Evolutionary conservation across 2,113 vertebrate species (phyloP), one percentile per base, ranked within the genome.

Genomic region (Aptenodytes patagonicus): DNA sequence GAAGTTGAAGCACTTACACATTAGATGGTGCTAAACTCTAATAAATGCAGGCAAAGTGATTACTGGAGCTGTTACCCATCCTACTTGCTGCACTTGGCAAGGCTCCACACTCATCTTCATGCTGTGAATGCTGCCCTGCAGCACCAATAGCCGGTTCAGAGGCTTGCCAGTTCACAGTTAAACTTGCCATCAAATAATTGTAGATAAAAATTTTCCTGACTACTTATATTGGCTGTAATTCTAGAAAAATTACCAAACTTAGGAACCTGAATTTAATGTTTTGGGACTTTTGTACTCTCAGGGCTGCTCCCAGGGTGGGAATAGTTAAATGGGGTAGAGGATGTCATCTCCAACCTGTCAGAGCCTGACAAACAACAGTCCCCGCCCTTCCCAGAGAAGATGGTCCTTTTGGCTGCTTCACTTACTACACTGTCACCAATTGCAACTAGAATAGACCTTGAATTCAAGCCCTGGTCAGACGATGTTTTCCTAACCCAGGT

Each of bases 1-100:
- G 96, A 96, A 94, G 7, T 47, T 88, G 75, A 94, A 79, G 91
- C 73, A 51, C 18, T 90, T 66, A 22, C 75, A 83, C 97, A 62
- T 96, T 96, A 97, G 97, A 84, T 97, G 96, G 96, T 95, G 97
- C 96, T 95, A 93, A 95, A 97, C 87, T 60, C 95, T 82, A 88
- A 91, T 83, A 96, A 95, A 97, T 95, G 60, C 9, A 1, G 32
- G 51, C 49, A 21, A 66, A 90, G 58, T 4, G 38, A 38, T 72
- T 40, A 16, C 42, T 65, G 61, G 60, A 83, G 92, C 28, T 61
- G 25, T 7, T 85, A 8, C n/a, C 18, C 57, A 18, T 32, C 58
- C 69, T 65, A 3, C 32, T 24, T 21, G 54, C 40, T 52, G 64
- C 13, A 5, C 16, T 36, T 62, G 66, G 38, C 58, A 61, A 42